phyloP scores from a whole-genome alignment of 2,797 vertebrate species.

The Bufotes viridis region DNA sequence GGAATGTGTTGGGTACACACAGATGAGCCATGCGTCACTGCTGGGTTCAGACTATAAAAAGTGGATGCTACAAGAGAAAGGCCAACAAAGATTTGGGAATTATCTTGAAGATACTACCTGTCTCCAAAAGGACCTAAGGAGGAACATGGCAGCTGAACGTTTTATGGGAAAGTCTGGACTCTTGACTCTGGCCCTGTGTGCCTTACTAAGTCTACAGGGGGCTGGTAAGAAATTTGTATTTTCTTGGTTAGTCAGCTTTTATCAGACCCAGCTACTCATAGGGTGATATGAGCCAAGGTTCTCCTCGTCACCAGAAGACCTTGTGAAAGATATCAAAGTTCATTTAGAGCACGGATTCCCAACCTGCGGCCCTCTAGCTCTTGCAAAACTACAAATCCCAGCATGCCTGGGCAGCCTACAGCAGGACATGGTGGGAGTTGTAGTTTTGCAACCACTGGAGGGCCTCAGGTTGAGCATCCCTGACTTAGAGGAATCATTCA shows the following conservation, averaged over 20 bases:
- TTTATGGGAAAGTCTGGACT: neutral
- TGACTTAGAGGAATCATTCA: too few relatives aligned
- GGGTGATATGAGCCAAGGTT: neutral
- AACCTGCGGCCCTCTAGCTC: too few relatives aligned
- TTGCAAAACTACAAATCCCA: too few relatives aligned
- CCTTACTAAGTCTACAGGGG: neutral
- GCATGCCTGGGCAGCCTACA: too few relatives aligned
- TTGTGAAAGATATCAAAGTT: neutral
- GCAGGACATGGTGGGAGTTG: too few relatives aligned
- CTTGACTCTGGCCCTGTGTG: constrained; percentile 10
- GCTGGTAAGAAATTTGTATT: constrained; percentile 31
- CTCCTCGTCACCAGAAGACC: neutral
- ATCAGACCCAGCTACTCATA: neutral
- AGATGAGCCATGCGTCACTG: neutral
- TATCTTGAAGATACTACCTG: neutral
- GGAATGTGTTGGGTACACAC: constrained; percentile 6
- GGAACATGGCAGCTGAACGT: constrained; percentile 28
- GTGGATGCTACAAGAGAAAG: neutral
- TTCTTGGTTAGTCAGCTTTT: neutral
- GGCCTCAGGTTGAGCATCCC: too few relatives aligned
- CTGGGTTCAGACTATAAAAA: constrained; percentile 12
- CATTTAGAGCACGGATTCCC: neutral
- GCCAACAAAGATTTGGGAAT: neutral
- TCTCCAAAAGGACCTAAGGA: neutral
- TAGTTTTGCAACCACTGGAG: too few relatives aligned